These are phyloP conservation scores for Pyrocoelia pectoralis DNA, from an alignment of 2,888 invertebrate species.

Conservation along the genomic window DNA sequence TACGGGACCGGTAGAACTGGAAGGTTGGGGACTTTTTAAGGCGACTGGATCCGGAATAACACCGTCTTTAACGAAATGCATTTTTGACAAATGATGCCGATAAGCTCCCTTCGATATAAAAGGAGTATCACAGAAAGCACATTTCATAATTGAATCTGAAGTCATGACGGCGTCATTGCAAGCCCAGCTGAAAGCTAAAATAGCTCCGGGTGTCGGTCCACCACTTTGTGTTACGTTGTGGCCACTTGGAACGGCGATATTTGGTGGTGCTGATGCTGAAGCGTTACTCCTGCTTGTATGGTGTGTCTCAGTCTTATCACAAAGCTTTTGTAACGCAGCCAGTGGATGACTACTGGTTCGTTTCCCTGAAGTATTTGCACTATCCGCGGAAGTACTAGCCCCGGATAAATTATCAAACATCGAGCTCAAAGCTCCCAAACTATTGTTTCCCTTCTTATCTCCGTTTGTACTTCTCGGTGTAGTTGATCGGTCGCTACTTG, in stretches of 20 bases:
- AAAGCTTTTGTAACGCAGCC: slow-evolving; percentile 93
- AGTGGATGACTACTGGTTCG: slow-evolving; percentile 86
- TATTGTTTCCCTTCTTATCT: slow-evolving; percentile 67
- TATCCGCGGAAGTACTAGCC: slow-evolving; percentile 54
- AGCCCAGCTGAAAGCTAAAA: slow-evolving; percentile 92
- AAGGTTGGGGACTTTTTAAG: slow-evolving; percentile 61
- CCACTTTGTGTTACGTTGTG: slow-evolving; percentile 45
- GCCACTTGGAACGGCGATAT: slow-evolving; percentile 47
- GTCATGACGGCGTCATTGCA: slow-evolving; percentile 92
- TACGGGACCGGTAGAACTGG: slow-evolving; percentile 39
- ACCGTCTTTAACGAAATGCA: slow-evolving; percentile 95
- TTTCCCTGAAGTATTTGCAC: slow-evolving; percentile 67
- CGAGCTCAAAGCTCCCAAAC: slow-evolving; percentile 84
- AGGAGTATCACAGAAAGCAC: slow-evolving; percentile 93
- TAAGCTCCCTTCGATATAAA: slow-evolving; percentile 97
- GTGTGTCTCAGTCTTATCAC: slow-evolving; percentile 91
- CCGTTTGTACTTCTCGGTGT: slow-evolving; percentile 75
- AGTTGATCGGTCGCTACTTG: slow-evolving; percentile 78
- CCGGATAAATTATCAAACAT: slow-evolving; percentile 90
- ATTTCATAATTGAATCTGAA: slow-evolving; percentile 89
- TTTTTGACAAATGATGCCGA: slow-evolving; percentile 93
- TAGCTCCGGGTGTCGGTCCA: slow-evolving; percentile 79
- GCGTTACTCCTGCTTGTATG: slow-evolving; percentile 61
- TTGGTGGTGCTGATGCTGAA: slow-evolving; percentile 50
- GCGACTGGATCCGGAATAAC: slow-evolving; percentile 79